A percentile compares a stretch with the other conserved stretches of the same genome.
Evolutionary conservation across 2,113 vertebrate genomes (phyloP).

Genomic region (Saguinus midas): DNA sequence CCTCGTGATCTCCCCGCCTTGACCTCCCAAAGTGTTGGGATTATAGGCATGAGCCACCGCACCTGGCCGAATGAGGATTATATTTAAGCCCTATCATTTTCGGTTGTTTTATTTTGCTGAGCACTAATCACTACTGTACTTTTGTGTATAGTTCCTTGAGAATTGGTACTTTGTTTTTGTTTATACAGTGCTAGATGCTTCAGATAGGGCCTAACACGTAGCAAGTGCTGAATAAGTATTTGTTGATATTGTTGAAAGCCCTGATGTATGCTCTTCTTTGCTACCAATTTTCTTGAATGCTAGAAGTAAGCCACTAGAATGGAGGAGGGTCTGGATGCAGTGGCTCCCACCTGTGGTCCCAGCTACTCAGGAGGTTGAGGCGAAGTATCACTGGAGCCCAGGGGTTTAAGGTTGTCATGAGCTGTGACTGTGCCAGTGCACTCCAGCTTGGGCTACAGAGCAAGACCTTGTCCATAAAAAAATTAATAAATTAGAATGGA

Average conservation of each 20-base stretch:
- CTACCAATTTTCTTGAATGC: conserved; percentile 11
- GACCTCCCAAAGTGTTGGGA: too few relatives aligned
- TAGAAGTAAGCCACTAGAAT: neutral
- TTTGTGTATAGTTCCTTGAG: conserved; percentile 7
- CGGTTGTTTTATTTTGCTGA: conserved; percentile 48
- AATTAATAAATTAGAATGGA: too few relatives aligned
- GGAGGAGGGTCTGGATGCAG: neutral
- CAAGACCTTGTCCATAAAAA: too few relatives aligned
- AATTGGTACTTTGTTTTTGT: conserved; percentile 18
- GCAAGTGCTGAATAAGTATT: conserved; percentile 25
- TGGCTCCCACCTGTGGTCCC: too few relatives aligned
- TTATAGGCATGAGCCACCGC: too few relatives aligned
- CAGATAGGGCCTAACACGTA: neutral
- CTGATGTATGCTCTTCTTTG: neutral
- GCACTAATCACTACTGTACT: neutral
- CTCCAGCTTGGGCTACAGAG: too few relatives aligned
- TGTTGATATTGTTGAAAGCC: neutral
- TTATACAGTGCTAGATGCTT: neutral
- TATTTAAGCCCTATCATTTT: conserved; percentile 34
- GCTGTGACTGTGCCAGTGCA: too few relatives aligned
- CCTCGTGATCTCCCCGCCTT: too few relatives aligned
- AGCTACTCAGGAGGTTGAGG: too few relatives aligned
- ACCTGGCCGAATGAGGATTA: neutral
- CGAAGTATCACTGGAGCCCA: too few relatives aligned
- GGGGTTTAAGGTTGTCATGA: too few relatives aligned